Base-by-base conservation (phyloP, 2,888 invertebrate species). In the Acanthosoma haemorrhoidale region DNA sequence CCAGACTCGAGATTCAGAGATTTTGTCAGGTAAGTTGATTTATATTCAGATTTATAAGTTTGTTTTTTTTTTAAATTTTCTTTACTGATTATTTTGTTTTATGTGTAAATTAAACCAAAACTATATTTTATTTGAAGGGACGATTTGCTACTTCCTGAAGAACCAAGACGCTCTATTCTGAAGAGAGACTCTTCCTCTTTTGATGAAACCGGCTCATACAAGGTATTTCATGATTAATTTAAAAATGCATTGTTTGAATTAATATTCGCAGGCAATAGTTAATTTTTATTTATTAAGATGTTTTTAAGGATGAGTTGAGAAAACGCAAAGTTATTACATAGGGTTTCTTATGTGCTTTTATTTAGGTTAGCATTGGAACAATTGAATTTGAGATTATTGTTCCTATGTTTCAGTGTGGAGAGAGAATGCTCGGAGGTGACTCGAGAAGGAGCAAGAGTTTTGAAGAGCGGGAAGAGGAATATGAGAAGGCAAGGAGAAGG, bases 391-490 rank as follows among this genome's bases (percentile, higher is more conserved):
- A 64, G 64, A 41, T 29, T 9, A 39, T 25, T 25, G 29, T 41
- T 64, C 31, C 39, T 41, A 6, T 72, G 67, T 75, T 76, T 63
- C 78, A 81, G 81, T 78, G 86, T 72, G 87, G 87, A 0, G 88
- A 89, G 77, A 81, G 88, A 74, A 80, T 84, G 76, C 83, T 82
- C 71, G 84, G 85, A 72, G 83, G 85, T 76, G 86, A 88, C 70
- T 87, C 85, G 75, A 83, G 88, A 70, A 84, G 88, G 73, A 88
- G 90, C 80, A 92, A 91, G 78, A 92, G 94, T 75, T 88, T 95
- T 77, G 96, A 96, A 80, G 95, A 96, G 80, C 84, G 96, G 31
- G 93, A 94, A 81, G 90, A 90, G 78, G 92, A 93, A 76, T 96
- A 96, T 79, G 91, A 92, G 79, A 86, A 90, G 78, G 92, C 88